Base-by-base conservation (phyloP, 2,797 vertebrate species). In the Syndactyla subalaris region DNA sequence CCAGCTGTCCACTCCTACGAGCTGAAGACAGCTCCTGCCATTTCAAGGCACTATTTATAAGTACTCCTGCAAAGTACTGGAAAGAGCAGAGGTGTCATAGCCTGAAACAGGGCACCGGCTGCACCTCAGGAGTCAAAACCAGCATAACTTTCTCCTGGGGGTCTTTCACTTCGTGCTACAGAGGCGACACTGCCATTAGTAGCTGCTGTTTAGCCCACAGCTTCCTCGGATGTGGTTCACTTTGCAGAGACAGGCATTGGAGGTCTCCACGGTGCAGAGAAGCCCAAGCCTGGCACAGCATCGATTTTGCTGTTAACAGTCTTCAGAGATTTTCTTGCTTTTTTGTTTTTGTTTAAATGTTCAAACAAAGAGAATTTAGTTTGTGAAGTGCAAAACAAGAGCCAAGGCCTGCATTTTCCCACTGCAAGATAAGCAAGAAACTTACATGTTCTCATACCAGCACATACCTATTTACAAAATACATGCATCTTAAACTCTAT, bases 11-110 rank as follows among this genome's bases (percentile, higher is more conserved):
- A 1, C 32, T 70, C 55, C 8, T 30, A 43, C 24, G 30, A 78
- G 51, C 80, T 84, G 41, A 95, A 72, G 88, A 84, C 54, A 76
- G 67, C 76, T 77, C 32, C 59, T 89, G 66, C 73, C 51, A 85
- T 86, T 93, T 93, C 62, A 81, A 76, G 67, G 51, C 4, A 4
- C 90, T 94, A 84, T 90, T 81, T 95, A 48, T 92, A 92, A 72
- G 19, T 5, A 58, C 1, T 58, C 57, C 27, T 51, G 10, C 20
- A 30, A 87, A 80, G 48, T 4, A 18, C 23, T 45, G 80, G 18
- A 17, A 41, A 26, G 39, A 68, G 45, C 18, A 41, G 38, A 89
- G 36, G 34, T 5, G 0, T 5, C 30, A n/a, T 0, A 80, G 76
- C 54, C 27, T 30, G 58, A 20, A 88, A 38, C 5, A 3, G 27